Percentiles rank a stretch among this genome's conserved stretches.
These are phyloP conservation scores for Berghia stephanieae DNA, from an alignment of 1,140 invertebrate species.

Conservation along the genomic window DNA sequence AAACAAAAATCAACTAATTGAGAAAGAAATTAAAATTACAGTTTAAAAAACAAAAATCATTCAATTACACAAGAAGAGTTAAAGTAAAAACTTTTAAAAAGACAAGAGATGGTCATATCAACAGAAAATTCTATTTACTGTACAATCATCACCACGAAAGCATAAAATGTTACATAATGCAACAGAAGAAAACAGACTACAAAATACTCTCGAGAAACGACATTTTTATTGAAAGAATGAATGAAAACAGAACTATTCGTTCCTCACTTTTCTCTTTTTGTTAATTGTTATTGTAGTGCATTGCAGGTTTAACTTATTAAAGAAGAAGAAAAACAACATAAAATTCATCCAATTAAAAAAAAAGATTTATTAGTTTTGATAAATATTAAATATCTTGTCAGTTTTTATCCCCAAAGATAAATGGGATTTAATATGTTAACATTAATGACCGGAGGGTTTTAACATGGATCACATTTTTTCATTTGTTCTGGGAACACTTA, in stretches of 20 bases:
- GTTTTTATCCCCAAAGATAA: too few relatives aligned
- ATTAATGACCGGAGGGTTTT: neutral
- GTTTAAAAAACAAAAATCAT: neutral
- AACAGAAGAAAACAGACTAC: neutral
- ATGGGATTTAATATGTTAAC: neutral
- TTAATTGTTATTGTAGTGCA: too few relatives aligned
- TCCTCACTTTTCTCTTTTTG: too few relatives aligned
- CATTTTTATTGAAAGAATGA: neutral
- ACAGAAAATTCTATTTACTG: neutral
- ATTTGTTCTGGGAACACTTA: neutral
- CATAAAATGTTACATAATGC: neutral
- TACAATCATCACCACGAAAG: neutral
- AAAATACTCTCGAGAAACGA: neutral
- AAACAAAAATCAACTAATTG: neutral
- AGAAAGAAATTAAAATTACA: neutral
- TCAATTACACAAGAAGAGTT: neutral
- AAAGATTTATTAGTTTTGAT: too few relatives aligned
- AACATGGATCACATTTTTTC: neutral
- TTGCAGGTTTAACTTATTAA: too few relatives aligned
- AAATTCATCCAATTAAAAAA: too few relatives aligned
- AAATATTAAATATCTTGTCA: too few relatives aligned
- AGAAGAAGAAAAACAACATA: too few relatives aligned
- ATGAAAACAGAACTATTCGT: too few relatives aligned
- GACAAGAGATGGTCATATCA: neutral
- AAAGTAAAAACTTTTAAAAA: conserved; percentile 3